Evolutionary conservation across 2,113 vertebrate species (phyloP), one percentile per base, ranked within the genome.

Genomic region (Campylomormyrus tamandua): DNA sequence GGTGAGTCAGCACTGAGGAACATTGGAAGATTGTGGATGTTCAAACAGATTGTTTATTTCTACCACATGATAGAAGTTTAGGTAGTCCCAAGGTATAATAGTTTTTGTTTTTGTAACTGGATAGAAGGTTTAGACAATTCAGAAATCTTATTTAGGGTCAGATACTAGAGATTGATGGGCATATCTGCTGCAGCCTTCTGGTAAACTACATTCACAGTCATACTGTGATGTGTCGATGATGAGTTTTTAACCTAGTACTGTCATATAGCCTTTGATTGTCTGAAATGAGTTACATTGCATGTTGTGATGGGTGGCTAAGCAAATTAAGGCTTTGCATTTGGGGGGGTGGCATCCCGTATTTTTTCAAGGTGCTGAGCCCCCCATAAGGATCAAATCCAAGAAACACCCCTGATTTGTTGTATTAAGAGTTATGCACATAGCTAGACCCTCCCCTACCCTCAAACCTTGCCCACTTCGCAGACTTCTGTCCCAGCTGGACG

Each of bases 1-100:
- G 98, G 98, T 99, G 89, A 94, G 93, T 5, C 74, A 19, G 74
- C 15, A 13, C 31, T 39, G 74, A 15, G 74, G 74, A 15, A 35
- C 15, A 19, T 19, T 6, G 13, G 5, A 31, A 70, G 62, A 70
- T 6, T 70, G 62, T 13, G 62, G 62, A 27, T 66, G 8, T 66
- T 31, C 62, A 66, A 77, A 35, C 5, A 39, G 15, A 39, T 77
- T 13, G 4, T 77, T 35, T 39, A 77, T 39, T 77, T 35, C 11
- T 19, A 42, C 35, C 15, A 80, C 35, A 42, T 21, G 74, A 42
- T 80, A 17, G 35, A 17, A 8, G 6, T 42, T 35, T 80, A 42
- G 74, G 3, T 39, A 6, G 74, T 19, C 15, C 35, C 74, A 80
- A 80, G 19, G 31, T 19, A 39, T 19, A 80, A 80, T 7, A 80